phyloP scores from a whole-genome alignment of 1,140 invertebrate species.

The Drosophila sp. region DNA sequence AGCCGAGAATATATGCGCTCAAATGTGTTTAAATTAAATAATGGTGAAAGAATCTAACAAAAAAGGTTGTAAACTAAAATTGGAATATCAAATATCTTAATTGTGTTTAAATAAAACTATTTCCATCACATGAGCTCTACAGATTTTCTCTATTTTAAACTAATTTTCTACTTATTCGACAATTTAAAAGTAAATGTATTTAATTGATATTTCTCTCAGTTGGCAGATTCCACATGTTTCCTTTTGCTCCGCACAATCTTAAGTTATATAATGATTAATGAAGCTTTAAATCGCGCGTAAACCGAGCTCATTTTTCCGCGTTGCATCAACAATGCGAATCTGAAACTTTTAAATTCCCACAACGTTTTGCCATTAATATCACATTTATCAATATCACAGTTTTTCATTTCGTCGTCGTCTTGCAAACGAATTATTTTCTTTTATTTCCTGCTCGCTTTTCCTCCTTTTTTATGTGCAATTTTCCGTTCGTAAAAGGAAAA shows the following conservation, averaged over 20 bases:
- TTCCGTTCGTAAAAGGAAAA: conserved; percentile 20
- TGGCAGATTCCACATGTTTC: conserved; percentile 22
- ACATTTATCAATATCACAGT: conserved; percentile 81
- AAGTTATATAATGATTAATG: conserved; percentile 64
- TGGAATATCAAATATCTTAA: no score
- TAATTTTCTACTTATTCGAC: neutral
- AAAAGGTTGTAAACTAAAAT: neutral
- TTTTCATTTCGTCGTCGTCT: conserved; percentile 73
- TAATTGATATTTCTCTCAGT: neutral
- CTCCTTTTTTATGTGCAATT: conserved; percentile 27
- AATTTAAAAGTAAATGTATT: neutral
- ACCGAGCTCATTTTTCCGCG: conserved; percentile 60
- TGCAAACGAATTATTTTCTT: conserved; percentile 67
- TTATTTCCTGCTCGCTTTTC: conserved; percentile 37
- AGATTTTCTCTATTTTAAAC: no score
- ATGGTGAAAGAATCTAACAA: neutral
- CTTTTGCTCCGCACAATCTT: neutral
- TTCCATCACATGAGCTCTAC: no score
- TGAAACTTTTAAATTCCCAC: conserved; percentile 70
- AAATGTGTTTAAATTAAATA: neutral
- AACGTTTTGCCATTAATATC: conserved; percentile 79
- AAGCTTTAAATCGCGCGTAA: conserved; percentile 64
- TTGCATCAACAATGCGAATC: conserved; percentile 47
- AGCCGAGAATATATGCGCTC: neutral
- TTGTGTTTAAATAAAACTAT: no score